These are phyloP conservation scores for Hormaphis cornu DNA, from an alignment of 1,140 invertebrate species.

Conservation along the genomic window DNA sequence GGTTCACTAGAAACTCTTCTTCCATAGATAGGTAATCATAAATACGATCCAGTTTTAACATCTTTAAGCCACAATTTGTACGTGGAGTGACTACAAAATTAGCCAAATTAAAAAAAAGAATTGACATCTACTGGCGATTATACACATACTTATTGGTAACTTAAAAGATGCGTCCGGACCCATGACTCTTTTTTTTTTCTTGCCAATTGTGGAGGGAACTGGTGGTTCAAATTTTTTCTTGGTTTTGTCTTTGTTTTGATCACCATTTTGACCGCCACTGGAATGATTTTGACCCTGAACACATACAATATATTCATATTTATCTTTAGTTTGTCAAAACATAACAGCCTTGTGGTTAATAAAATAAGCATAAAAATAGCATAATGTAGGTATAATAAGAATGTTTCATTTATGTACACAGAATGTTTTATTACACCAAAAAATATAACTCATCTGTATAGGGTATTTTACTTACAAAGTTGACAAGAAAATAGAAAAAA, in stretches of 20 bases:
- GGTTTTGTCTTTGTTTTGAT: slow-evolving; percentile 93
- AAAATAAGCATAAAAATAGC: too few relatives aligned
- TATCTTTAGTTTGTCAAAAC: not conserved
- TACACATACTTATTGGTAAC: slow-evolving; percentile 63
- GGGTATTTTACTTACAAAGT: too few relatives aligned
- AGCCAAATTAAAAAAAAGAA: not conserved
- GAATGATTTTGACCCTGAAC: slow-evolving; percentile 91
- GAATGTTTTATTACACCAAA: too few relatives aligned
- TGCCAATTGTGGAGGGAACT: slow-evolving; percentile 95
- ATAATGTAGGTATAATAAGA: too few relatives aligned
- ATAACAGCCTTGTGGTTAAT: too few relatives aligned
- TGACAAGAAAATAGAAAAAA: too few relatives aligned
- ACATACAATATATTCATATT: too few relatives aligned
- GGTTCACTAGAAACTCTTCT: slow-evolving; percentile 98
- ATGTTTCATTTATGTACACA: too few relatives aligned
- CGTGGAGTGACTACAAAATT: slow-evolving; percentile 77
- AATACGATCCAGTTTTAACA: slow-evolving; percentile 92
- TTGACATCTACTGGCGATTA: not conserved
- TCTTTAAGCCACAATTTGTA: slow-evolving; percentile 87
- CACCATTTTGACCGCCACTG: slow-evolving; percentile 65
- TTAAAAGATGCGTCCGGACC: slow-evolving; percentile 97
- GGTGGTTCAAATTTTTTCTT: slow-evolving; percentile 99
- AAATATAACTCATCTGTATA: too few relatives aligned
- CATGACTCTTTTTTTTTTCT: slow-evolving; percentile 91
- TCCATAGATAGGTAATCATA: slow-evolving; percentile 99